These are phyloP conservation scores for Eremophila alpestris DNA, from an alignment of 2,797 vertebrate species.

Conservation along the genomic window DNA sequence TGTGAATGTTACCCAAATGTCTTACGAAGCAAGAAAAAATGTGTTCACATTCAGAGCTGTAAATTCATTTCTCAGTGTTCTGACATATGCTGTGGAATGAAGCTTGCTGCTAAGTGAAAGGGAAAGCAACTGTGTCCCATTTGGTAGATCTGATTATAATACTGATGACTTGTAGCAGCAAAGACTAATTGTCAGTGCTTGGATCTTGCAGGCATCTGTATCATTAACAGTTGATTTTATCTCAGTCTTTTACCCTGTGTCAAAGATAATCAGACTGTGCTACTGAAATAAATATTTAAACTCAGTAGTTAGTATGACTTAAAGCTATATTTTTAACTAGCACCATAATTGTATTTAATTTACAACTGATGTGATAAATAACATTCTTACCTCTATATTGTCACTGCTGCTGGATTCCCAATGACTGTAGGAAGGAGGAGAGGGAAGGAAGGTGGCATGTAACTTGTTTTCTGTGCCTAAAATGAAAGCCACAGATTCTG, in stretches of 20 bases:
- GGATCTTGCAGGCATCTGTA: not conserved
- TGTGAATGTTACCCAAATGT: not conserved
- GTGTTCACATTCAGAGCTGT: not conserved
- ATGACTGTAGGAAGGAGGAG: not conserved
- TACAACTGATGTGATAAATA: not conserved
- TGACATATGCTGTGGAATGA: not conserved
- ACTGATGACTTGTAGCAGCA: not conserved
- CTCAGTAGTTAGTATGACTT: not conserved
- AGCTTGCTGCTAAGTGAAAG: not conserved
- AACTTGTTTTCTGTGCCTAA: not conserved
- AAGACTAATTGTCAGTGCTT: not conserved
- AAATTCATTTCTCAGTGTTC: not conserved
- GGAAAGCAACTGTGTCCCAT: not conserved
- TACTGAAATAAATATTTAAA: conserved; percentile 16
- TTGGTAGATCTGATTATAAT: not conserved
- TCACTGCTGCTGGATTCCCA: not conserved
- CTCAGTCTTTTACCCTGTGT: not conserved
- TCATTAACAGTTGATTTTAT: conserved; percentile 13
- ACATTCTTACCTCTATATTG: not conserved
- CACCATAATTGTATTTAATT: not conserved
- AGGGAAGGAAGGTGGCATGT: not conserved
- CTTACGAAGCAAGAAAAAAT: not conserved
- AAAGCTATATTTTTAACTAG: not conserved
- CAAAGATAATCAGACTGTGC: not conserved
- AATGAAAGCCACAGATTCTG: not conserved